phyloP scores from a whole-genome alignment of 2,888 invertebrate genomes.

The Marronus borbonicus region DNA sequence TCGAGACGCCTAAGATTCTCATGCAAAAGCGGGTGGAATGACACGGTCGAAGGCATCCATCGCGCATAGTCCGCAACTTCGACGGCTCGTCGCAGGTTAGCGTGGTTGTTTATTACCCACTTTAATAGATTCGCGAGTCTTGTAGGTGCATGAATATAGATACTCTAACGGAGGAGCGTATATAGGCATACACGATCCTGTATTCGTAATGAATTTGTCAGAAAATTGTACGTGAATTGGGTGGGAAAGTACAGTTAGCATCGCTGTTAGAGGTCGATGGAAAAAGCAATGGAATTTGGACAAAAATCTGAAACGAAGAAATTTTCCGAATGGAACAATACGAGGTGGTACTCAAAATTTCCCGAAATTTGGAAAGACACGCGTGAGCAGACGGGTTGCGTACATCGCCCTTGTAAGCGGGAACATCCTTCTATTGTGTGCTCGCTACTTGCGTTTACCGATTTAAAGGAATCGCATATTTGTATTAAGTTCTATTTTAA shows the following conservation, averaged over 20 bases:
- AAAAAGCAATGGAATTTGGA: too few species aligned
- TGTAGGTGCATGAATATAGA: neutral
- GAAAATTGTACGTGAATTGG: constrained; percentile 5
- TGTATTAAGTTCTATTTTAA: too few species aligned
- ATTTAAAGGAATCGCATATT: too few species aligned
- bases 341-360: too few species aligned
- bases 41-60: constrained; percentile 59
- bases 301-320: too few species aligned
- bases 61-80: neutral
- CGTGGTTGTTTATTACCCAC: constrained; percentile 23
- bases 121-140: constrained; percentile 23
- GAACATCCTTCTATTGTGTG: too few species aligned
- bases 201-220: constrained; percentile 38
- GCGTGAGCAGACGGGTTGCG: too few species aligned
- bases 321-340: too few species aligned
- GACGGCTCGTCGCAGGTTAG: neutral
- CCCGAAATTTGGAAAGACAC: too few species aligned
- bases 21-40: constrained; percentile 60
- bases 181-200: neutral
- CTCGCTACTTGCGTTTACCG: too few species aligned
- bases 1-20: constrained; percentile 56
- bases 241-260: constrained; percentile 9
- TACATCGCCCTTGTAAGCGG: too few species aligned
- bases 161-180: neutral
- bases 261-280: too few species aligned